Conservation (phyloP, 2,888 invertebrate genomes). For the Chrysolina americana region DNA sequence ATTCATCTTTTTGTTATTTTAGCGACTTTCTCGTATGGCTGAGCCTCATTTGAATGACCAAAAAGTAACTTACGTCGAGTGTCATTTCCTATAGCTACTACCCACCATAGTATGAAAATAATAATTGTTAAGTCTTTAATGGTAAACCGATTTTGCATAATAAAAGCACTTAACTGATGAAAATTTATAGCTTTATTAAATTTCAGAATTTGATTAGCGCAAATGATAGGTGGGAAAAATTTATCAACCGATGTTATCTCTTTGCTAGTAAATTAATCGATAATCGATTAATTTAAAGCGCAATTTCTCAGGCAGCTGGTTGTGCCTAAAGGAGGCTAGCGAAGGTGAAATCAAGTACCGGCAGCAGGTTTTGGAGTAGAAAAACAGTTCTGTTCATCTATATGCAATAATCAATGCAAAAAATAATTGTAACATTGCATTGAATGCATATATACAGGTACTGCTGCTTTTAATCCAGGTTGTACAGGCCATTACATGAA, state of each 20-base stretch:
- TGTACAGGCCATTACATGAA: too few relatives aligned
- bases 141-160: slow-evolving; percentile 45
- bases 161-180: slow-evolving; percentile 46
- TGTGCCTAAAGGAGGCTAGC: neutral
- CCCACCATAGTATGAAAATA: neutral
- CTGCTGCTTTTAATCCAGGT: too few relatives aligned
- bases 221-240: slow-evolving; percentile 44
- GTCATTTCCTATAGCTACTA: neutral
- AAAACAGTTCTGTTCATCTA: neutral
- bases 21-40: neutral
- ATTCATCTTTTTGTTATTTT: neutral
- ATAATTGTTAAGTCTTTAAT: slow-evolving; percentile 4
- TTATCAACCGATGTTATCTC: slow-evolving; percentile 43
- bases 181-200: slow-evolving; percentile 51
- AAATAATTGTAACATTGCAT: too few relatives aligned
- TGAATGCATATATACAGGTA: too few relatives aligned
- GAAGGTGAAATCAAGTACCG: neutral
- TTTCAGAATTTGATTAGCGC: slow-evolving; percentile 48
- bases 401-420: neutral
- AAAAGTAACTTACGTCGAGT: neutral
- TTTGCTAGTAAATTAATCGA: slow-evolving; percentile 40
- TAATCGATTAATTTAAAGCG: slow-evolving; percentile 24
- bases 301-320: slow-evolving; percentile 18
- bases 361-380: neutral
- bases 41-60: neutral